Evolutionary conservation across 2,797 vertebrate genomes (phyloP).

Genomic region (Sebastiscus tertius): DNA sequence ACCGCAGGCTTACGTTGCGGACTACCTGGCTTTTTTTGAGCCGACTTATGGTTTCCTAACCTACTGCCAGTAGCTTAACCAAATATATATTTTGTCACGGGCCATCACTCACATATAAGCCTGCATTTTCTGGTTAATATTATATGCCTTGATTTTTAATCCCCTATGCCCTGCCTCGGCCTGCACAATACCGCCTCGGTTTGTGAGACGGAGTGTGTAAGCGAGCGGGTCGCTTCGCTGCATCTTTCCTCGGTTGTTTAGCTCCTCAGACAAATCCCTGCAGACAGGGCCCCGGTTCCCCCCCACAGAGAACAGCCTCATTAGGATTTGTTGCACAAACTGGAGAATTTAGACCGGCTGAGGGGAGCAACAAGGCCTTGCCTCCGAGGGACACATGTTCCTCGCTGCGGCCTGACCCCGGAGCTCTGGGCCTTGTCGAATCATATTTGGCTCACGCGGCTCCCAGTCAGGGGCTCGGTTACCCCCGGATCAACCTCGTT

Average conservation of each 20-base stretch:
- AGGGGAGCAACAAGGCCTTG: slow-evolving; percentile 35
- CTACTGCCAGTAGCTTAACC: slow-evolving; percentile 6
- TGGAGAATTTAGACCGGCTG: slow-evolving; percentile 49
- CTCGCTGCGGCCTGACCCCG: slow-evolving; percentile 61
- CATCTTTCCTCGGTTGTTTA: slow-evolving; percentile 44
- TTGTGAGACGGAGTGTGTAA: neutral
- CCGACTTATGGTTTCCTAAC: neutral
- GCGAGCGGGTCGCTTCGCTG: slow-evolving; percentile 33
- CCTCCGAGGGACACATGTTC: slow-evolving; percentile 64
- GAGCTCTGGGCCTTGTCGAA: slow-evolving; percentile 63
- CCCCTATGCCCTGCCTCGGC: neutral
- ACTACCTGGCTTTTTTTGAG: neutral
- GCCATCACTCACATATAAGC: neutral
- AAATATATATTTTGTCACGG: slow-evolving; percentile 5
- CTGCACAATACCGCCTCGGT: neutral
- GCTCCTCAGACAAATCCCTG: slow-evolving; percentile 54
- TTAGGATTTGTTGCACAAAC: slow-evolving; percentile 76
- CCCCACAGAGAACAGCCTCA: slow-evolving; percentile 68
- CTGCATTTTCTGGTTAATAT: slow-evolving; percentile 1
- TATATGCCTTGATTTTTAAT: slow-evolving; percentile 4
- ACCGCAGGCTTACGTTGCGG: neutral
- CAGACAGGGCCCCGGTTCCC: slow-evolving; percentile 49
- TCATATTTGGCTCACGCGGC: slow-evolving; percentile 70
- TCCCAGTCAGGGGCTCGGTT: slow-evolving; percentile 51
- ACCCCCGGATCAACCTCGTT: slow-evolving; percentile 30